Base-by-base conservation (phyloP, 2,113 vertebrate species). In the Balaenoptera acutorostrata region DNA sequence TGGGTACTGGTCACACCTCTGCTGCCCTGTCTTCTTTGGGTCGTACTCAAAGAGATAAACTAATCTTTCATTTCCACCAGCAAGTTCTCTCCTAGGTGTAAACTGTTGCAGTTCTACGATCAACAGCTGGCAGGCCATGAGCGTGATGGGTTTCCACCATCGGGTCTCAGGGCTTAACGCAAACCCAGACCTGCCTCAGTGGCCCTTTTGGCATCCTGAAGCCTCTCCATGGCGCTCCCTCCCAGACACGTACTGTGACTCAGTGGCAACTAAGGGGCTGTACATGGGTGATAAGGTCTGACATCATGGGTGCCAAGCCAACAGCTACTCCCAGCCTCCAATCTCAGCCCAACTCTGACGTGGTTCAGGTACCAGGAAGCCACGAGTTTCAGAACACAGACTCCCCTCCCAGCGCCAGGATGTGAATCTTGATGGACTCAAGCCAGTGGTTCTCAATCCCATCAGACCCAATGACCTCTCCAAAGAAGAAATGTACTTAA, bases 211-310 rank as follows among this genome's bases (percentile, higher is more conserved):
- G 41, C 9, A 20, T 39, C 90, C 59, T 27, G 31, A 31, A 20
- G 23, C 49, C 74, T 44, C 39, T 39, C 6, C 13, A 2, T 1
- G 31, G 75, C 36, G 31, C 36, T 33, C 86, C 57, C 88, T 74
- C 85, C 85, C 36, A 27, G 12, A 49, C 4, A 2, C 0, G 77
- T 6, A 3, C 85, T 15, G 8, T 0, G 44, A 31, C 84, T n/a
- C 49, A 7, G 71, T 0, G 68, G 64, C n/a, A 59, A 6, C 1
- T 8, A 23, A 33, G 18, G 5, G 52, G 14, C 61, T 36, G 17
- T 6, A 14, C 23, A 0, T 4, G 20, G 27, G 64, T 2, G 1
- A 21, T 1, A 8, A 8, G 0, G 0, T 3, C 7, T 7, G 18
- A 57, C 55, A 17, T 11, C 7, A 1, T 6, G 1, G 20, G 9